These are phyloP conservation scores for Polypedilum pembai DNA, from an alignment of 1,140 invertebrate genomes.

Conservation along the genomic window DNA sequence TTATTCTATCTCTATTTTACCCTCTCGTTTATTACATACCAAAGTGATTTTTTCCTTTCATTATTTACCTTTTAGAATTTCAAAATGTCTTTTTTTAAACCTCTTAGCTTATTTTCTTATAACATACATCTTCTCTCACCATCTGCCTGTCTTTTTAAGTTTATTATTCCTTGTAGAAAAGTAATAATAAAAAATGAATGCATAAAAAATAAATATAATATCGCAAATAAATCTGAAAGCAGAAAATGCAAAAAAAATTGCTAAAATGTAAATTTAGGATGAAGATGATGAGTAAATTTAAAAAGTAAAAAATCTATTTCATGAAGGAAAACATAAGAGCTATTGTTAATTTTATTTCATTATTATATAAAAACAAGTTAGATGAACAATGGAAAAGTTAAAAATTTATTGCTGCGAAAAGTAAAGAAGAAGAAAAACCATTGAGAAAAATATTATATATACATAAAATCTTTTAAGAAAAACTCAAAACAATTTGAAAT, in stretches of 20 bases:
- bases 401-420: constrained; percentile 24
- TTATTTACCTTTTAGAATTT: not conserved
- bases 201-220: not conserved
- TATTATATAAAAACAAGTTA: constrained; percentile 20
- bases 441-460: not conserved
- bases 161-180: not conserved
- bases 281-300: not conserved
- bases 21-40: too few relatives aligned
- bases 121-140: not conserved
- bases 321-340: constrained; percentile 26
- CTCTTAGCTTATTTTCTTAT: not conserved
- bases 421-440: constrained; percentile 9
- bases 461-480: too few relatives aligned
- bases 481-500: too few relatives aligned
- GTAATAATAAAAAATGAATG: not conserved
- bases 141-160: too few relatives aligned
- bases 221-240: constrained; percentile 19
- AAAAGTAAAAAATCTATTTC: constrained; percentile 8
- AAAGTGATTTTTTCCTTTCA: not conserved
- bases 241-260: not conserved
- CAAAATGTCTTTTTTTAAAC: not conserved
- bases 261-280: not conserved
- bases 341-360: constrained; percentile 28
- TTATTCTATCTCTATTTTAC: too few relatives aligned
- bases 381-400: not conserved